Evolutionary conservation across 2,797 vertebrate genomes (phyloP).

Genomic region (Sebastes minor): DNA sequence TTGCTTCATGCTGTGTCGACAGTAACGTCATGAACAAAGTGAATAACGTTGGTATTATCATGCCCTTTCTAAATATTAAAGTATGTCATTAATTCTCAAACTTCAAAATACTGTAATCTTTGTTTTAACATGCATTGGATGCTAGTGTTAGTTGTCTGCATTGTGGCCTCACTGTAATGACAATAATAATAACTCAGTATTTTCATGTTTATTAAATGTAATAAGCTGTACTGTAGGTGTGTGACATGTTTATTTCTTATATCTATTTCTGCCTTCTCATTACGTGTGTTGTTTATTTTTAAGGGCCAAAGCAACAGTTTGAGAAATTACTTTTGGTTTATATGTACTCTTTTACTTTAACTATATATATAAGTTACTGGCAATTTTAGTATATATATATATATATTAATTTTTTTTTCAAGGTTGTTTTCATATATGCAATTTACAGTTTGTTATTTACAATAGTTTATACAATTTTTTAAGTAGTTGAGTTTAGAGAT

Average conservation of each 20-base stretch:
- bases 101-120: constrained; percentile 18
- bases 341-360: background rate
- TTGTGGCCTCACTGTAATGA: background rate
- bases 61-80: background rate
- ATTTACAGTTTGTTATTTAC: no score
- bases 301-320: background rate
- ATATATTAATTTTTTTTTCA: background rate
- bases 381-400: no score
- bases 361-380: background rate
- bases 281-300: background rate
- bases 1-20: background rate
- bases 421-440: no score
- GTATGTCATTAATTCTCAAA: background rate
- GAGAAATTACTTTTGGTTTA: background rate
- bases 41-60: background rate
- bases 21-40: background rate
- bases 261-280: background rate
- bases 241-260: background rate
- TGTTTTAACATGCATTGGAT: background rate
- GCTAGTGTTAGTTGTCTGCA: background rate
- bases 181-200: background rate
- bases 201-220: constrained; percentile 29
- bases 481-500: no score
- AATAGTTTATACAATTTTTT: no score
- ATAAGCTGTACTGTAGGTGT: background rate